Evolutionary conservation across 2,113 vertebrate genomes (phyloP).

Genomic region (Formicarius rufipectus): DNA sequence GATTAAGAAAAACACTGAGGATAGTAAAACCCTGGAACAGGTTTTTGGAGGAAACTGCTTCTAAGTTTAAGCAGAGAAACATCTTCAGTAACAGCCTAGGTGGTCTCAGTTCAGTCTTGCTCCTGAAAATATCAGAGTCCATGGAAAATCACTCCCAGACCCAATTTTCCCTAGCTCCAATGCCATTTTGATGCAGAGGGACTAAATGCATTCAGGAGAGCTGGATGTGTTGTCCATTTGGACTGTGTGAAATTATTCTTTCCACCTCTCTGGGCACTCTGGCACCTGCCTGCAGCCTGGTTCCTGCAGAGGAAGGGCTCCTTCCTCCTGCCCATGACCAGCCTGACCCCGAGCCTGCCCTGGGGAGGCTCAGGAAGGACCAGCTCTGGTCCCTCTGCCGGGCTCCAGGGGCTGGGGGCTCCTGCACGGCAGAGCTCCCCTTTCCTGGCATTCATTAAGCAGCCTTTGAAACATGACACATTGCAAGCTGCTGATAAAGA

Average conservation of each 20-base stretch:
- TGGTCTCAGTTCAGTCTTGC: neutral
- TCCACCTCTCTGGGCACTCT: no score
- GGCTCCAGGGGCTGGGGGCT: neutral
- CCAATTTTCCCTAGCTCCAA: neutral
- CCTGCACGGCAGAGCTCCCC: neutral
- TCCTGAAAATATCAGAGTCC: neutral
- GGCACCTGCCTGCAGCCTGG: no score
- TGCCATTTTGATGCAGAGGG: neutral
- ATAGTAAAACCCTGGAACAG: neutral
- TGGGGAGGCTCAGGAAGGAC: neutral
- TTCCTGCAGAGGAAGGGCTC: no score
- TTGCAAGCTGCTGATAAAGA: neutral
- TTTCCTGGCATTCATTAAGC: neutral
- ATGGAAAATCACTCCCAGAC: neutral
- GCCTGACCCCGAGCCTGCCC: neutral
- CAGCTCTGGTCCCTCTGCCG: neutral
- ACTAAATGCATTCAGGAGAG: neutral
- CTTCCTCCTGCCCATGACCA: neutral
- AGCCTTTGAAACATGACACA: slow-evolving; percentile 18
- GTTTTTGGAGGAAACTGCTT: neutral
- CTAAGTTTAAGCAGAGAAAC: neutral
- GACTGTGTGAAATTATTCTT: neutral
- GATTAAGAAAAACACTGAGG: neutral
- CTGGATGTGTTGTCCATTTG: neutral
- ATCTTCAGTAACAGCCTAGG: neutral